phyloP scores from a whole-genome alignment of 2,113 vertebrate species.

The Fregata magnificens region DNA sequence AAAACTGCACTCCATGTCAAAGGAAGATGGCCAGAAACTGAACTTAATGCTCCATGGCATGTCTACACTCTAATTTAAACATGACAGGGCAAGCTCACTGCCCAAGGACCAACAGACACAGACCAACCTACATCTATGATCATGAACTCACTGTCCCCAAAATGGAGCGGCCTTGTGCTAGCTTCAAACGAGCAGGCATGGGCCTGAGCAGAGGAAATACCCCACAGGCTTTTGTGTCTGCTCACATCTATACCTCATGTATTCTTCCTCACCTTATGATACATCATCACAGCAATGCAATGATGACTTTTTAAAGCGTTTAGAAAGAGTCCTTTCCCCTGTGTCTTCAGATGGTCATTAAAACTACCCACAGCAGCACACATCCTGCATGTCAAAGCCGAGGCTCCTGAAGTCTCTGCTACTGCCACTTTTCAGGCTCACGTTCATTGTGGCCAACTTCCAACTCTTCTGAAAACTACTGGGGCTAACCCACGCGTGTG shows the following conservation, averaged over 20 bases:
- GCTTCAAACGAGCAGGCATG: neutral
- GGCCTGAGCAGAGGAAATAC: neutral
- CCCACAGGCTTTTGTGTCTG: neutral
- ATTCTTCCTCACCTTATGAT: neutral
- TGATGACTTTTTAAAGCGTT: neutral
- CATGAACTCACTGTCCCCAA: neutral
- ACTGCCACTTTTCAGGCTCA: neutral
- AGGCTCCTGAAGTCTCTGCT: neutral
- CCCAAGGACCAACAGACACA: neutral
- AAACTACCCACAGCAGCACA: neutral
- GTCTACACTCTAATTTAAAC: constrained; percentile 35
- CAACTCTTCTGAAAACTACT: neutral
- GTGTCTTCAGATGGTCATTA: neutral
- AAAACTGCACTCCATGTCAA: neutral
- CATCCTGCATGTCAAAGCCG: neutral
- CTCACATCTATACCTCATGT: neutral
- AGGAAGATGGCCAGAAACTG: neutral
- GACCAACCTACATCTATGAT: neutral
- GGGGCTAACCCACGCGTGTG: fast-evolving
- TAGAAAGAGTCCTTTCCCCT: neutral
- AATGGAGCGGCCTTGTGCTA: neutral
- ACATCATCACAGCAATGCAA: neutral
- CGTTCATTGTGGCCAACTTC: neutral
- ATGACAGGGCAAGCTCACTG: constrained; percentile 8
- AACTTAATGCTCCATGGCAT: neutral